Base-by-base conservation (phyloP, 1,140 invertebrate species). In the Choristoneura fumiferana region DNA sequence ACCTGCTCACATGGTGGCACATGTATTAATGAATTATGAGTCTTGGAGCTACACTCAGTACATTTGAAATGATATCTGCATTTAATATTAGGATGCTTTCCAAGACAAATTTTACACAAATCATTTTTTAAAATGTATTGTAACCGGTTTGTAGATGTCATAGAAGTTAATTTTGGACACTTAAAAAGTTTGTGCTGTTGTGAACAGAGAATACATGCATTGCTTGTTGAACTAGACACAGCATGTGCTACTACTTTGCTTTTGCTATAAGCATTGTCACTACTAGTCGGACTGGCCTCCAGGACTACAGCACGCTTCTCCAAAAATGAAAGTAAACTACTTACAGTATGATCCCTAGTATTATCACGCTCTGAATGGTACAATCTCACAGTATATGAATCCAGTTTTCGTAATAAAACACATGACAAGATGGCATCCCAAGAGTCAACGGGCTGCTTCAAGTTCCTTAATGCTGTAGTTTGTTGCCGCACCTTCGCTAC, bases 51-150 rank as follows among this genome's bases (percentile, higher is more conserved):
- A 35, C 57, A 59, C 8, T 14, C 12, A 5, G 8, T 13, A 40
- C 45, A 59, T 33, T 38, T 53, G 12, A 59, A 59, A n/a, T 29
- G 4, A 36, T 37, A 59, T 34, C 29, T 59, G 18, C 57, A 59
- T 14, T 59, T n/a, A n/a, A n/a, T 59, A 0, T 37, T 39, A 4
- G 1, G 17, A 49, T 60, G 59, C 22, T 5, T 35, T 1, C 14
- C 9, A 2, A 60, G 13, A 13, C 59, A 60, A 49, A 60, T 55
- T 49, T 60, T 43, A 37, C 59, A 60, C n/a, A 55, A n/a, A 1
- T 60, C 55, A 18, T 54, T 18, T 14, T 60, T 52, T 10, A 0
- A 29, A 0, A 35, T 49, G 54, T 34, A 43, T 1, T 54, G 35
- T 40, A 29, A 4, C 15, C 57, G 17, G 10, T 53, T 35, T 22